Evolutionary conservation across 1,140 invertebrate species (phyloP).

Genomic region (Drosophila nebulosa): DNA sequence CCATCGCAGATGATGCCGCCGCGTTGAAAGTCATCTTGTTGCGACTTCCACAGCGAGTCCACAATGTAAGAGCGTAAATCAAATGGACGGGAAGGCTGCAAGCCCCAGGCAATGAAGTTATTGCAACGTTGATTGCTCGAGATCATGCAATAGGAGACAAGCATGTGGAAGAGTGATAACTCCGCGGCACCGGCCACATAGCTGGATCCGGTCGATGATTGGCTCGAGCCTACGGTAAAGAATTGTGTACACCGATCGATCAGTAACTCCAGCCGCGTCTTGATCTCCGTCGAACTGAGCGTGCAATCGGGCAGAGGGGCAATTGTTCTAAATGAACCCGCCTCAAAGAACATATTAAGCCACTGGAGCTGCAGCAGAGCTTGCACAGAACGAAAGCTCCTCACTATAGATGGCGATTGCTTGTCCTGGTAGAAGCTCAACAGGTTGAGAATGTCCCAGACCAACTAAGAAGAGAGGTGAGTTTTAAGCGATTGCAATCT

Average conservation of each 20-base stretch:
- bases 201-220: constrained; percentile 30
- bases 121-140: constrained; percentile 75
- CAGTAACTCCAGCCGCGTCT: constrained; percentile 67
- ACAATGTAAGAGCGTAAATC: constrained; percentile 71
- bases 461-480: constrained; percentile 29
- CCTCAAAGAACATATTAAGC: constrained; percentile 68
- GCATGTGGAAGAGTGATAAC: constrained; percentile 61
- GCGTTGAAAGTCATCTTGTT: constrained; percentile 59
- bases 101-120: constrained; percentile 77
- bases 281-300: constrained; percentile 50
- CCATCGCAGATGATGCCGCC: constrained; percentile 67
- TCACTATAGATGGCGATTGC: constrained; percentile 52
- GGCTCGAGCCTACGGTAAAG: constrained; percentile 44
- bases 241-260: constrained; percentile 74
- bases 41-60: constrained; percentile 59
- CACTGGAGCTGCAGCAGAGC: constrained; percentile 64
- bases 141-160: constrained; percentile 65
- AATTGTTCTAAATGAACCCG: constrained; percentile 38
- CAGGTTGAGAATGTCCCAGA: constrained; percentile 78
- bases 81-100: constrained; percentile 64
- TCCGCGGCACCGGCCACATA: constrained; percentile 63
- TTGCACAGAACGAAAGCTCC: constrained; percentile 66
- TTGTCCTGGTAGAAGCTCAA: constrained; percentile 73
- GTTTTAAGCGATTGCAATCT: not conserved
- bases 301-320: constrained; percentile 26